These are phyloP conservation scores for Drosophila villosipedis DNA, from an alignment of 2,888 invertebrate species.

Conservation along the genomic window DNA sequence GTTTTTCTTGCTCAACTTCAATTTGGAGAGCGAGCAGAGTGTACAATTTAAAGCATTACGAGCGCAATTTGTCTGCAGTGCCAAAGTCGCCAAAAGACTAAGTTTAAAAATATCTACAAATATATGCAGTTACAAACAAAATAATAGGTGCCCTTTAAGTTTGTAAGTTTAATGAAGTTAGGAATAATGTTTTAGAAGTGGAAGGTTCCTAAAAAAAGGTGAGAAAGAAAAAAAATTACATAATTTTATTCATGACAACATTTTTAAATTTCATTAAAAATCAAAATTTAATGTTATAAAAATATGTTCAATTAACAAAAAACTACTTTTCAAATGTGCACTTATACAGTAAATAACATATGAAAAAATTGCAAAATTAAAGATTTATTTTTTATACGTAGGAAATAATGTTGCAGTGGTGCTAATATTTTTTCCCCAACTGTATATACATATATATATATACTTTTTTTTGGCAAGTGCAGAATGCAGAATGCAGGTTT, in stretches of 20 bases:
- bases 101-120: constrained; percentile 6
- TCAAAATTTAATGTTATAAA: neutral
- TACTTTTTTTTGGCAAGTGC: constrained; percentile 20
- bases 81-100: constrained; percentile 51
- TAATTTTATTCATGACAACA: neutral
- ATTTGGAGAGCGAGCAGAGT: constrained; percentile 60
- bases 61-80: constrained; percentile 73
- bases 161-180: neutral
- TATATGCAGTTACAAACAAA: neutral
- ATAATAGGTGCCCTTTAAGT: neutral
- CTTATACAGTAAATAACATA: neutral
- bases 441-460: neutral
- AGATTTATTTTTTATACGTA: neutral
- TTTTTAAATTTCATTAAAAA: neutral
- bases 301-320: neutral
- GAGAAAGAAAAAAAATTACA: neutral
- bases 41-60: constrained; percentile 79
- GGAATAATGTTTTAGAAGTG: neutral
- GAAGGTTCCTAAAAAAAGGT: neutral
- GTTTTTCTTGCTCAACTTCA: constrained; percentile 71
- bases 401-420: neutral
- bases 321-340: neutral
- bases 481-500: constrained; percentile 38
- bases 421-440: neutral
- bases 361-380: neutral